These are phyloP conservation scores for Eremobia ochroleuca DNA, from an alignment of 2,888 invertebrate genomes.

Conservation along the genomic window DNA sequence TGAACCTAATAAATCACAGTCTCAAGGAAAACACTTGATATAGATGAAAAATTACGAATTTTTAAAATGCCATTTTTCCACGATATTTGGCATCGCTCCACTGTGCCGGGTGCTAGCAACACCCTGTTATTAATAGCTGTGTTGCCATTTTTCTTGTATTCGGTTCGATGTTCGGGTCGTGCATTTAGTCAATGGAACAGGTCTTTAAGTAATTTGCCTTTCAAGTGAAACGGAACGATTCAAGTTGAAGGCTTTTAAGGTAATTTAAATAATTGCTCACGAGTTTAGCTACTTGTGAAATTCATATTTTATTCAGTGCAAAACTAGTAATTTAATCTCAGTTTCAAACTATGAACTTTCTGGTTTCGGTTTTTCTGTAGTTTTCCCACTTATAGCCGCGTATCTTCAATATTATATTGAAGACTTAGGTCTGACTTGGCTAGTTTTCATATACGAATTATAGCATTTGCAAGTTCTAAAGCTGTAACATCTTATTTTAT, in stretches of 20 bases:
- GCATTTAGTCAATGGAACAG: constrained; percentile 28
- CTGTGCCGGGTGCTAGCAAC: constrained; percentile 62
- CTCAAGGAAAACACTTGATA: constrained; percentile 17
- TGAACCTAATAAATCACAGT: constrained; percentile 31
- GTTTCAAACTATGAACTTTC: background rate
- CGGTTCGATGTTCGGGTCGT: constrained; percentile 34
- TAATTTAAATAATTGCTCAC: constrained; percentile 7
- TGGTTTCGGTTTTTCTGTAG: background rate
- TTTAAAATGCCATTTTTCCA: constrained; percentile 49
- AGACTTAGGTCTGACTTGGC: too few species aligned
- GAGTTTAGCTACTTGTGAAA: background rate
- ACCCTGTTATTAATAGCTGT: constrained; percentile 58
- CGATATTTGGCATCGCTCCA: constrained; percentile 66
- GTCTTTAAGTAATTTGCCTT: constrained; percentile 22
- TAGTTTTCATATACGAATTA: too few species aligned
- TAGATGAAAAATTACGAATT: constrained; percentile 11
- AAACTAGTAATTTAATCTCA: background rate
- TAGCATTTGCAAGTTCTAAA: too few species aligned
- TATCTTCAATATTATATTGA: background rate
- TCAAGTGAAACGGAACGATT: constrained; percentile 18
- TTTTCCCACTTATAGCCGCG: background rate
- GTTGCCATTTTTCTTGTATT: constrained; percentile 51
- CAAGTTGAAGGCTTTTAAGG: constrained; percentile 4
- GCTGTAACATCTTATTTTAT: too few species aligned
- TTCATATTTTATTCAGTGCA: background rate